Evolutionary conservation across 2,113 vertebrate species (phyloP).

Genomic region (Parus major): DNA sequence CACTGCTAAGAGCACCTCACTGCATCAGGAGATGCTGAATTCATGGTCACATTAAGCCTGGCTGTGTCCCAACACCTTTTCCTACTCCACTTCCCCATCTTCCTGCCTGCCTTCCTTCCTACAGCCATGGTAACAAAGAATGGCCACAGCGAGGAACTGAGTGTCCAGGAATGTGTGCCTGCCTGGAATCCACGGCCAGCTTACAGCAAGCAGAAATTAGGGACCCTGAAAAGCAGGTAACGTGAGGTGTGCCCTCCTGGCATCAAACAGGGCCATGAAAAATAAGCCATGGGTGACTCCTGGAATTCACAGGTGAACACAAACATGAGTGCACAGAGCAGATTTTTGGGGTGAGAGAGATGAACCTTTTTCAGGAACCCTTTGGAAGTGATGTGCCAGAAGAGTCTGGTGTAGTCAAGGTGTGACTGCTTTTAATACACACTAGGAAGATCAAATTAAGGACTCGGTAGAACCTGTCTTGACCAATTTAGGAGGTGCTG

Average conservation of each 20-base stretch:
- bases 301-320: background rate
- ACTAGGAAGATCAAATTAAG: constrained; percentile 8
- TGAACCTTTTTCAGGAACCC: background rate
- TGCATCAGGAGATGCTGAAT: background rate
- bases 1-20: background rate
- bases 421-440: background rate
- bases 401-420: background rate
- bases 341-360: background rate
- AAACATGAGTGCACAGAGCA: background rate
- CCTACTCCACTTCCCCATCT: background rate
- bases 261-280: background rate
- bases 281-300: background rate
- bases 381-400: background rate
- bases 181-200: background rate
- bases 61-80: background rate
- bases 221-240: background rate
- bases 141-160: background rate
- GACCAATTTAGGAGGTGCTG: background rate
- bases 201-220: background rate
- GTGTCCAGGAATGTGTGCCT: background rate
- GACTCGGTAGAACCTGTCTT: background rate
- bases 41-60: background rate
- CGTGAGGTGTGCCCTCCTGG: background rate
- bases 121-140: background rate
- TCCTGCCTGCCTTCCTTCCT: background rate